Conservation (phyloP, 1,140 invertebrate species). For the Leptinotarsa undecemlineata region DNA sequence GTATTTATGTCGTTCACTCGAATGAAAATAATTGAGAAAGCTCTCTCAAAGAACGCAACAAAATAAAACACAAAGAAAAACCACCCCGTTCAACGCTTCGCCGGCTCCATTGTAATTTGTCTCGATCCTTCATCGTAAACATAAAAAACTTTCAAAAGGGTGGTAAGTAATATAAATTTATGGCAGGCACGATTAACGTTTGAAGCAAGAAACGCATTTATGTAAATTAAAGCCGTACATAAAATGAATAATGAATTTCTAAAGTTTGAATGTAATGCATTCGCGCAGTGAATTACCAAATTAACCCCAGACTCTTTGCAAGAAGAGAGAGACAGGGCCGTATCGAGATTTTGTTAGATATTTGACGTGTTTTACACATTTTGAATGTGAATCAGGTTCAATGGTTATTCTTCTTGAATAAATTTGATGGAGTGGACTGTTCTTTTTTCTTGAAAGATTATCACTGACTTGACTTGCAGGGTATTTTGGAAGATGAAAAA, state of each 20-base stretch:
- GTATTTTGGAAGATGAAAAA: too few relatives aligned
- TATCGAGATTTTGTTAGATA: neutral
- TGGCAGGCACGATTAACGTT: slow-evolving; percentile 16
- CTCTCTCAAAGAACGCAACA: neutral
- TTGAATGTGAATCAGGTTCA: too few relatives aligned
- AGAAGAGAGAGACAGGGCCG: neutral
- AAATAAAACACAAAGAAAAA: neutral
- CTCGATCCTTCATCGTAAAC: slow-evolving; percentile 5
- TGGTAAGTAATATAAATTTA: slow-evolving; percentile 17
- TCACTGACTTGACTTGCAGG: too few relatives aligned
- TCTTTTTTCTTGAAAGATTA: too few relatives aligned
- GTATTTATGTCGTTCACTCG: neutral
- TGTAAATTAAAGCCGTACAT: slow-evolving; percentile 38
- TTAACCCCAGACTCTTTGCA: slow-evolving; percentile 33
- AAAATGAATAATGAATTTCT: slow-evolving; percentile 44
- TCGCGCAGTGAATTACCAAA: slow-evolving; percentile 45
- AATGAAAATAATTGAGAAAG: neutral
- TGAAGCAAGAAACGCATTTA: slow-evolving; percentile 40
- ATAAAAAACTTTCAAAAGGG: slow-evolving; percentile 8
- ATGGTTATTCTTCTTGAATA: too few relatives aligned
- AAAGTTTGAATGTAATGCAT: slow-evolving; percentile 40
- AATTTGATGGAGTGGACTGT: too few relatives aligned
- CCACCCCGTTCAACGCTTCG: neutral
- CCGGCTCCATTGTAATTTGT: slow-evolving; percentile 1
- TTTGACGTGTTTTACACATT: too few relatives aligned